Conservation (phyloP, 2,113 vertebrate genomes). For the Alligator sinensis region DNA sequence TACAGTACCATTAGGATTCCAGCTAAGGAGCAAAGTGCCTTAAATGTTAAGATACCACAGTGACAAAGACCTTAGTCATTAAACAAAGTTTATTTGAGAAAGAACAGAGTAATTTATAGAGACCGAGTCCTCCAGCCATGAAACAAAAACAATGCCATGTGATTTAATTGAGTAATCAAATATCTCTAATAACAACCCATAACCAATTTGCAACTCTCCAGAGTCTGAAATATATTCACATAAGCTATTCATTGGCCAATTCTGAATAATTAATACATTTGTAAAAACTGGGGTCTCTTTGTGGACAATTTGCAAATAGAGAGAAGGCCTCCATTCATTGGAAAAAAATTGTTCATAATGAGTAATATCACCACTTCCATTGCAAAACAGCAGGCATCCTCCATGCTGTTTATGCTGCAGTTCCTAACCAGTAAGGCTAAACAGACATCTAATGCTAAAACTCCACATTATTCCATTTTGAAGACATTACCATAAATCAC, state of each 20-base stretch:
- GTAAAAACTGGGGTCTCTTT: neutral
- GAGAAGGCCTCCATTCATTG: neutral
- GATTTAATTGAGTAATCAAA: neutral
- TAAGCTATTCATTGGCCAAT: neutral
- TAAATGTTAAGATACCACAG: accelerated
- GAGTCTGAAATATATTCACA: neutral
- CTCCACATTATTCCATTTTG: conserved; percentile 19
- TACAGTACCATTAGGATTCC: too few species aligned
- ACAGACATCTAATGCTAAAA: conserved; percentile 49
- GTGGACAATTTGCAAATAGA: neutral
- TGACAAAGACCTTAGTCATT: neutral
- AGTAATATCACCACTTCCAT: neutral
- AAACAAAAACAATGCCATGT: neutral
- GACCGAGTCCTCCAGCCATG: neutral
- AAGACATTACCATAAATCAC: conserved; percentile 60
- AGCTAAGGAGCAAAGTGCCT: too few species aligned
- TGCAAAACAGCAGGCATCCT: conserved; percentile 20
- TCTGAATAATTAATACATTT: neutral
- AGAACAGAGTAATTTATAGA: too few species aligned
- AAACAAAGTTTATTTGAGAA: neutral
- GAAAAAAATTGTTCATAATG: neutral
- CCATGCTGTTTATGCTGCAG: neutral
- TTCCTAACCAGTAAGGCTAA: conserved; percentile 13
- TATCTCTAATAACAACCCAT: neutral
- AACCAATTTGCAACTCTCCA: neutral